These are phyloP conservation scores for Porites australiensis DNA, from an alignment of 64 coral and sea anemone species.

Conservation along the genomic window DNA sequence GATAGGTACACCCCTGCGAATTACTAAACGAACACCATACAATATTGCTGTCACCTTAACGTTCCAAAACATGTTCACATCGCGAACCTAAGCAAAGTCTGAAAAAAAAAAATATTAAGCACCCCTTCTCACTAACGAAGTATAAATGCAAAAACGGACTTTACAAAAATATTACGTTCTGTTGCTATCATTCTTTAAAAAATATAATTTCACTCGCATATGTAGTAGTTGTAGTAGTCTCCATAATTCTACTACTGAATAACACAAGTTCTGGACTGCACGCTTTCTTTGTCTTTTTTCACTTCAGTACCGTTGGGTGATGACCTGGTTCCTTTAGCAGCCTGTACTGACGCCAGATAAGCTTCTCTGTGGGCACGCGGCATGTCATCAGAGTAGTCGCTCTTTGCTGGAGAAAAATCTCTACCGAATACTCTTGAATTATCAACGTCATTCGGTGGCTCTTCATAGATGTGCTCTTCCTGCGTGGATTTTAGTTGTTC, in stretches of 20 bases:
- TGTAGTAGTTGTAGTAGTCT: too few species aligned
- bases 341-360: constrained; percentile 85
- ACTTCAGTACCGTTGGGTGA: constrained; percentile 19
- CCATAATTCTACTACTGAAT: constrained; percentile 58
- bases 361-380: constrained; percentile 84
- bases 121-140: too few species aligned
- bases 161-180: too few species aligned
- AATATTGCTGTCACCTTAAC: too few species aligned
- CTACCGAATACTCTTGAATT: background rate
- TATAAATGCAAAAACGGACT: too few species aligned
- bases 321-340: constrained; percentile 29
- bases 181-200: too few species aligned
- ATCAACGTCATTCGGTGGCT: constrained; percentile 48
- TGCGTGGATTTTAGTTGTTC: constrained; percentile 23
- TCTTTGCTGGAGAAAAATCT: constrained; percentile 1
- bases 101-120: too few species aligned
- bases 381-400: constrained; percentile 62
- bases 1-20: too few species aligned
- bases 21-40: too few species aligned
- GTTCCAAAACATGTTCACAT: too few species aligned
- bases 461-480: constrained; percentile 37
- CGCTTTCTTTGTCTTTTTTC: background rate
- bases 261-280: constrained; percentile 87
- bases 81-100: too few species aligned
- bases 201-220: too few species aligned